phyloP scores from a whole-genome alignment of 2,888 invertebrate species.

The Yponomeuta plumbellus region DNA sequence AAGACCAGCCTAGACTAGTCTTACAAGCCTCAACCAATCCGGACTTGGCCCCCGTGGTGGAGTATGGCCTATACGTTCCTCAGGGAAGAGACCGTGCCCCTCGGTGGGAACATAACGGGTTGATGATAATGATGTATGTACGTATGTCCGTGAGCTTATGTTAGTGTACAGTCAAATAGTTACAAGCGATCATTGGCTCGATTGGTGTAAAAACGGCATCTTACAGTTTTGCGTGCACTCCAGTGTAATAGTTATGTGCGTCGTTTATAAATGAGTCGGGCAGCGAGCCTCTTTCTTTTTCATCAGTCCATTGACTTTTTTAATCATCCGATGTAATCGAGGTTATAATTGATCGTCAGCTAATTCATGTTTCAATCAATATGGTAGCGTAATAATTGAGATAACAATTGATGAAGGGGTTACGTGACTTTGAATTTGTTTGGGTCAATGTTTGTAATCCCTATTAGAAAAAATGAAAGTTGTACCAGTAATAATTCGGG shows the following conservation, averaged over 20 bases:
- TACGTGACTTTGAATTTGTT: not conserved
- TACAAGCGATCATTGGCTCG: not conserved
- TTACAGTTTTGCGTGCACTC: conserved; percentile 5
- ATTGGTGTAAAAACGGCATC: not conserved
- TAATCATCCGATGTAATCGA: not conserved
- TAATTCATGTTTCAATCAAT: conserved; percentile 1
- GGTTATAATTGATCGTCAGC: not conserved
- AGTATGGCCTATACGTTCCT: too few species aligned
- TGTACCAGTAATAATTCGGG: too few species aligned
- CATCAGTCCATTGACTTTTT: conserved; percentile 4
- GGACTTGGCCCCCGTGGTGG: too few species aligned
- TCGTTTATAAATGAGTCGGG: not conserved
- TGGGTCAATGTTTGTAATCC: not conserved
- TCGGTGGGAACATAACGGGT: too few species aligned
- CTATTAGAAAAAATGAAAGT: too few species aligned
- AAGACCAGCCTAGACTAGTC: too few species aligned
- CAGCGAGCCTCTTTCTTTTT: not conserved
- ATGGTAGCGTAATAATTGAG: not conserved
- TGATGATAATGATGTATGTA: too few species aligned
- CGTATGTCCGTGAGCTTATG: too few species aligned
- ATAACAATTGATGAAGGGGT: not conserved
- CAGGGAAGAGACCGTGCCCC: too few species aligned
- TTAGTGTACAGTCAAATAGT: too few species aligned
- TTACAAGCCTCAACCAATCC: too few species aligned
- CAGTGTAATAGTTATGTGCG: conserved; percentile 6